A percentile compares a stretch with the other conserved stretches of the same genome.
Conservation (phyloP, 2,888 invertebrate genomes). For the Penaeus monodon region DNA sequence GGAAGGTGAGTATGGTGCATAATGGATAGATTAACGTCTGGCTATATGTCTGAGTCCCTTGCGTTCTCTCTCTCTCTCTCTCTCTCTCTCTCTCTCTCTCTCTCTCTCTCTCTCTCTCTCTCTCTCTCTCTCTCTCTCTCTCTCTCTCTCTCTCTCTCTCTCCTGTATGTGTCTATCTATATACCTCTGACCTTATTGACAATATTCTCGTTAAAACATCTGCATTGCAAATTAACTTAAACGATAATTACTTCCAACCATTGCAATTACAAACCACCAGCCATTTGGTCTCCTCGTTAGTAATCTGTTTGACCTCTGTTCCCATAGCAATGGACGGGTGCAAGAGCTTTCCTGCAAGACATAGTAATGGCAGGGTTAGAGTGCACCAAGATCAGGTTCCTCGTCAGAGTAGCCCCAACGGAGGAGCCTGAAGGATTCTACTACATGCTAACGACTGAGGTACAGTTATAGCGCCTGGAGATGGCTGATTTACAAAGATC, state of each 20-base stretch:
- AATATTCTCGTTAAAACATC: too few relatives aligned
- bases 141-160: neutral
- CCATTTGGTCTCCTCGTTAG: neutral
- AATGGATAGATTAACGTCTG: neutral
- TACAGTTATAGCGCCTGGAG: neutral
- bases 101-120: neutral
- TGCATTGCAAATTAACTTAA: too few relatives aligned
- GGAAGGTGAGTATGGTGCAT: constrained; percentile 51
- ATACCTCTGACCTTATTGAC: neutral
- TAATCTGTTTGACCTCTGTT: neutral
- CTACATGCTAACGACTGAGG: constrained; percentile 58
- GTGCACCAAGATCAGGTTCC: constrained; percentile 56
- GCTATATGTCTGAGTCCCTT: neutral
- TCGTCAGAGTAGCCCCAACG: constrained; percentile 38
- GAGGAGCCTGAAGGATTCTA: constrained; percentile 59
- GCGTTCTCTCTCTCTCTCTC: neutral
- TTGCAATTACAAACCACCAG: too few relatives aligned
- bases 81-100: neutral
- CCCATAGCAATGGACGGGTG: constrained; percentile 58
- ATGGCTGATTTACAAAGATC: neutral
- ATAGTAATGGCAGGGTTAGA: constrained; percentile 52
- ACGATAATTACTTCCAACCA: too few relatives aligned
- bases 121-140: neutral
- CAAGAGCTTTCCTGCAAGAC: constrained; percentile 60
- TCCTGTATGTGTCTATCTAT: neutral